Conservation (phyloP, 2,113 vertebrate genomes). For the Calonectris borealis region DNA sequence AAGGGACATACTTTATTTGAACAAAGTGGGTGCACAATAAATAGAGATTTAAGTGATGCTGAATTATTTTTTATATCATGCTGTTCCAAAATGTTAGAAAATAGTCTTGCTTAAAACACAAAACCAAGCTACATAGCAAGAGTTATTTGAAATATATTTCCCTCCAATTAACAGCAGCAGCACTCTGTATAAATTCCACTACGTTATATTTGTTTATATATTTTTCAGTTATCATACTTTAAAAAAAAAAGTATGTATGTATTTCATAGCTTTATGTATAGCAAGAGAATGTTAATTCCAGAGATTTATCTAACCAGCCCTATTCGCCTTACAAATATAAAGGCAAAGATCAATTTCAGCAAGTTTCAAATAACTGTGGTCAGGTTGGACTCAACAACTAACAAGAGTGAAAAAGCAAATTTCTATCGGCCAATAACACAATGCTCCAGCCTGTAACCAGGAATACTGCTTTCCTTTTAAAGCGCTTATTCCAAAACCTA, state of each 20-base stretch:
- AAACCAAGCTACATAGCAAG: neutral
- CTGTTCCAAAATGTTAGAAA: slow-evolving; percentile 21
- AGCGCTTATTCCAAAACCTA: slow-evolving; percentile 9
- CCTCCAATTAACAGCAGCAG: slow-evolving; percentile 3
- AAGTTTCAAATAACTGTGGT: slow-evolving; percentile 59
- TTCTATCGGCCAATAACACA: slow-evolving; percentile 7
- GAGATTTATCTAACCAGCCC: neutral
- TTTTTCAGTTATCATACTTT: neutral
- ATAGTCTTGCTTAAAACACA: neutral
- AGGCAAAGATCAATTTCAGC: slow-evolving; percentile 49
- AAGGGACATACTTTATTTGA: slow-evolving; percentile 29
- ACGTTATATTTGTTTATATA: neutral
- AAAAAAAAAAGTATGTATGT: neutral
- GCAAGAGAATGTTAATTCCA: slow-evolving; percentile 29
- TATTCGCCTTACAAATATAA: slow-evolving; percentile 35
- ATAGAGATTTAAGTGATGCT: slow-evolving; percentile 34
- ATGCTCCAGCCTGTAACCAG: slow-evolving; percentile 6
- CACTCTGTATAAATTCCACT: neutral
- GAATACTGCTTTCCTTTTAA: slow-evolving; percentile 41
- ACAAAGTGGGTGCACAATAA: neutral
- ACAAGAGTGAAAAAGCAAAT: slow-evolving; percentile 39
- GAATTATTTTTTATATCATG: neutral
- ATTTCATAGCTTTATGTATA: slow-evolving; percentile 1
- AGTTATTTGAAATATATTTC: neutral
- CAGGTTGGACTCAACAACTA: slow-evolving; percentile 39